Percentiles rank a stretch among this genome's conserved stretches.
phyloP scores from a whole-genome alignment of 2,113 vertebrate genomes.

The Circaetus gallicus region DNA sequence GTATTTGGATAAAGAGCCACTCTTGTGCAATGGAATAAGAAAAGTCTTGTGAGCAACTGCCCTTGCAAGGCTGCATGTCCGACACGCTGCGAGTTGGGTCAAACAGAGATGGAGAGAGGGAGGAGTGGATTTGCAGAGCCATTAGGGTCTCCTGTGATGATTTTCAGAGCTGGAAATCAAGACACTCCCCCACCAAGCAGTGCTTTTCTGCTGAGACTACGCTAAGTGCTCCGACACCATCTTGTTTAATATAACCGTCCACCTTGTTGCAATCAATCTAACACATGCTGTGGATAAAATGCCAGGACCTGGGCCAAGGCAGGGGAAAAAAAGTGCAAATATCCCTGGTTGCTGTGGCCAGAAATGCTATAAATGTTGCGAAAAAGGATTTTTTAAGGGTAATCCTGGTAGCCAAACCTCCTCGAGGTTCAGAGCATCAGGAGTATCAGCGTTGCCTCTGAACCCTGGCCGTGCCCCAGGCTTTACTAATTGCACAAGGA shows the following conservation, averaged over 20 bases:
- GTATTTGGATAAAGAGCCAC: neutral
- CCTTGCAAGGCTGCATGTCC: neutral
- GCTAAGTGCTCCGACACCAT: neutral
- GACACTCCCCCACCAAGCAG: neutral
- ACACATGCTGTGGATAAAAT: neutral
- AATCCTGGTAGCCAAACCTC: neutral
- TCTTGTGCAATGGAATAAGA: neutral
- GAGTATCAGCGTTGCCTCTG: accelerated
- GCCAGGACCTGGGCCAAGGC: neutral
- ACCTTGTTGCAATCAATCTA: accelerated
- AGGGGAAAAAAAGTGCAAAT: neutral
- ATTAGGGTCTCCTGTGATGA: neutral
- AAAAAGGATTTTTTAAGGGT: neutral
- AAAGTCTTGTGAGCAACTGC: neutral
- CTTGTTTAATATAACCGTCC: neutral
- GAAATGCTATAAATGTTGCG: no score
- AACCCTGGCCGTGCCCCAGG: neutral
- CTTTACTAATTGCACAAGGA: neutral
- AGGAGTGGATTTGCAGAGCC: neutral
- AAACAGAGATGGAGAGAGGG: accelerated
- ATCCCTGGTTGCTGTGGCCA: neutral
- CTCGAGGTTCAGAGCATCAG: neutral
- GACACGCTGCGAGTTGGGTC: accelerated
- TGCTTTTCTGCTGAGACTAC: neutral
- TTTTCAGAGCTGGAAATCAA: neutral